Evolutionary conservation across 2,797 vertebrate genomes (phyloP).

Genomic region (Paguma larvata): DNA sequence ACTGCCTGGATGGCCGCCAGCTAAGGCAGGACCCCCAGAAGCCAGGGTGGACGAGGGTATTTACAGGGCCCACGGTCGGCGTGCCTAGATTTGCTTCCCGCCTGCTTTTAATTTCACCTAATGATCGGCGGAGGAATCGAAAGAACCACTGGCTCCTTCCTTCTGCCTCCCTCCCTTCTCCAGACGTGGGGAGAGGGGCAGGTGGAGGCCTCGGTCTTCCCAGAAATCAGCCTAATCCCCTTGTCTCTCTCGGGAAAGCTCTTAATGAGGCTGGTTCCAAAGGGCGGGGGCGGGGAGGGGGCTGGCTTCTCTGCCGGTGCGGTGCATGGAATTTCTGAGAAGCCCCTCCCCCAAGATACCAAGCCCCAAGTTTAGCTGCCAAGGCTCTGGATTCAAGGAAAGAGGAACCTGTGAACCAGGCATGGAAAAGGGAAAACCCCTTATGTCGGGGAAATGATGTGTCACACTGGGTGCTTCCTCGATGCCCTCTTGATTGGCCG

Average conservation of each 20-base stretch:
- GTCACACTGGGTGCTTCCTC: not conserved
- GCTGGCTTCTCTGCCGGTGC: not conserved
- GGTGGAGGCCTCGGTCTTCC: not conserved
- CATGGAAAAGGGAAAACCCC: slow-evolving; percentile 25
- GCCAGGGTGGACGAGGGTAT: not conserved
- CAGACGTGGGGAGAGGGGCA: not conserved
- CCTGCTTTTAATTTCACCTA: slow-evolving; percentile 47
- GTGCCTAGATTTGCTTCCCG: slow-evolving; percentile 26
- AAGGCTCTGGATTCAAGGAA: not conserved
- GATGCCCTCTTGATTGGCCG: not conserved
- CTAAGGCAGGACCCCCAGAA: not conserved
- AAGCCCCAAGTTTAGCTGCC: not conserved
- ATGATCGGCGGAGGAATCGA: not conserved
- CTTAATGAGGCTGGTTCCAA: slow-evolving; percentile 40
- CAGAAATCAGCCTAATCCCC: slow-evolving; percentile 68
- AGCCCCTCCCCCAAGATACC: not conserved
- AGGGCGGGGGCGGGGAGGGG: not conserved
- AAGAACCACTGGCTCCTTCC: not conserved
- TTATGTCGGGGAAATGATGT: not conserved
- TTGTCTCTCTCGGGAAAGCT: slow-evolving; percentile 30
- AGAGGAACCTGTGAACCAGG: not conserved
- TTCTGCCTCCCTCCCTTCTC: not conserved
- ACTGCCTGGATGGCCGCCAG: not conserved
- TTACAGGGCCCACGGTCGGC: not conserved
- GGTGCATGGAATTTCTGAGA: not conserved